Evolutionary conservation across 2,797 vertebrate species (phyloP).

Genomic region (Smutsia temminckii): DNA sequence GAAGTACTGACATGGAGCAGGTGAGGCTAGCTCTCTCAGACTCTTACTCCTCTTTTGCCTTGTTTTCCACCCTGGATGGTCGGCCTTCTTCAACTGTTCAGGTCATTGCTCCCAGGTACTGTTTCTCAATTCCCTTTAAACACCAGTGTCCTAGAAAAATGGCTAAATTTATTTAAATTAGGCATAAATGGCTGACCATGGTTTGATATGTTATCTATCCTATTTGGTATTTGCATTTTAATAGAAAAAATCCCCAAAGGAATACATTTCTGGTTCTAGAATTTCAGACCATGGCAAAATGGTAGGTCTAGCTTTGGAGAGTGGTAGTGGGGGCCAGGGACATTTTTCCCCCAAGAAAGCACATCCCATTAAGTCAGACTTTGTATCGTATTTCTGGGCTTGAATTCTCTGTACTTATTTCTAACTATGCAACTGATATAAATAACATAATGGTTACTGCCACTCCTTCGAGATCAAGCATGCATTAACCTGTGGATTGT

Average conservation of each 20-base stretch:
- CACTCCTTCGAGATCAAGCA: constrained; percentile 60
- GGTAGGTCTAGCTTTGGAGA: background rate
- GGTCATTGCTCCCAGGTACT: background rate
- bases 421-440: constrained; percentile 38
- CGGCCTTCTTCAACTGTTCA: background rate
- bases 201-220: background rate
- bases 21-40: background rate
- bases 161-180: background rate
- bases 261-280: constrained; percentile 15
- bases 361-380: background rate
- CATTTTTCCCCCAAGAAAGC: background rate
- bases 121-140: background rate
- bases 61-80: background rate
- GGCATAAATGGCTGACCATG: background rate
- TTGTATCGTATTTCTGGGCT: background rate
- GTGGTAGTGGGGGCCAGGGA: too few species aligned
- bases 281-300: background rate
- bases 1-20: background rate
- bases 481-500: constrained; percentile 59
- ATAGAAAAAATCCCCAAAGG: background rate
- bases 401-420: background rate
- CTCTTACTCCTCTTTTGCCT: background rate
- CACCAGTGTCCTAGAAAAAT: background rate
- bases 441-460: constrained; percentile 35
- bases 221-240: background rate